phyloP scores from a whole-genome alignment of 2,113 vertebrate genomes.

The Nothoprocta perdicaria region DNA sequence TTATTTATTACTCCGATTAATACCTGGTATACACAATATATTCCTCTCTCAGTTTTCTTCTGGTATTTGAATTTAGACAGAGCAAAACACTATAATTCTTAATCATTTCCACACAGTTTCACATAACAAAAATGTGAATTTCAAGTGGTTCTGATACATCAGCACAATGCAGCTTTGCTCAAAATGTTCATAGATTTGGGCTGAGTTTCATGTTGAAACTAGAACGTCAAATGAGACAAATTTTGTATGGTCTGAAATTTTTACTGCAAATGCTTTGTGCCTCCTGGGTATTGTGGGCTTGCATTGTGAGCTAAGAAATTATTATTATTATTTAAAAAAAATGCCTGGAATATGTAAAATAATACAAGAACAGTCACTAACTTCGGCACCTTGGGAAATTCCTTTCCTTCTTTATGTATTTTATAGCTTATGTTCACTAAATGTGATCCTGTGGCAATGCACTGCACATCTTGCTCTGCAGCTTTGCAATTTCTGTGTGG shows the following conservation, averaged over 20 bases:
- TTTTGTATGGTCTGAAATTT: neutral
- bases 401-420: neutral
- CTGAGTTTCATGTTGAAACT: neutral
- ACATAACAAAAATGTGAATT: neutral
- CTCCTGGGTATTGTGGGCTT: neutral
- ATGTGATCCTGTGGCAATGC: neutral
- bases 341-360: conserved; percentile 2
- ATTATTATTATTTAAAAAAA: neutral
- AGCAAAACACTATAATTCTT: neutral
- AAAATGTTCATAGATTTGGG: neutral
- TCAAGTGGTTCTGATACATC: neutral
- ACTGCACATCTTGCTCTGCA: neutral
- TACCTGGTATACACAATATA: neutral
- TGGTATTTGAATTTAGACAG: neutral
- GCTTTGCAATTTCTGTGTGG: neutral
- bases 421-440: neutral
- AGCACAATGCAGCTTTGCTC: neutral
- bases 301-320: neutral
- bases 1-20: neutral
- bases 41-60: neutral
- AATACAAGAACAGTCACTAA: conserved; percentile 5
- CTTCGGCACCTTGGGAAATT: neutral
- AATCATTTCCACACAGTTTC: neutral
- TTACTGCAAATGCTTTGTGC: conserved; percentile 1
- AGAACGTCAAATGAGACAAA: neutral